These are phyloP conservation scores for Creontiades dilutus DNA, from an alignment of 2,888 invertebrate species.

Conservation along the genomic window DNA sequence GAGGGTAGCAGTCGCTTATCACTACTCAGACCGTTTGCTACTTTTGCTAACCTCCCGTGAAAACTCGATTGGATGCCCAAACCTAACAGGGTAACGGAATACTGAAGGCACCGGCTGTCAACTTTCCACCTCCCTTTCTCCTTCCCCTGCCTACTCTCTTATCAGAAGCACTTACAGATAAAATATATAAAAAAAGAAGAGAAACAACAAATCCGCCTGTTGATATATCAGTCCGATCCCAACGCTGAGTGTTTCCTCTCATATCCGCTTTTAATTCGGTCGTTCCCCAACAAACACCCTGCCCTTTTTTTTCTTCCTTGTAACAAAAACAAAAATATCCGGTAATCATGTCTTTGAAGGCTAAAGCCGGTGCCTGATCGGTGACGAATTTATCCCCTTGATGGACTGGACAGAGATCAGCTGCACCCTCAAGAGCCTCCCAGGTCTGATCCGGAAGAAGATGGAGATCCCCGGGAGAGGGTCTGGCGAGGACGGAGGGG, in stretches of 20 bases:
- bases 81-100: constrained; percentile 4
- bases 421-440: constrained; percentile 72
- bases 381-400: constrained; percentile 29
- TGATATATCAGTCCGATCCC: constrained; percentile 27
- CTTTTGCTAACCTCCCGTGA: constrained; percentile 26
- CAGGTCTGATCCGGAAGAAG: constrained; percentile 72
- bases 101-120: constrained; percentile 53
- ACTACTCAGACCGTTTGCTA: constrained; percentile 65
- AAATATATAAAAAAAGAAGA: background rate
- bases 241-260: background rate
- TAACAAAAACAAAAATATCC: background rate
- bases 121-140: background rate
- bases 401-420: constrained; percentile 74
- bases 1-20: constrained; percentile 61
- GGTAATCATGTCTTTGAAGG: constrained; percentile 24
- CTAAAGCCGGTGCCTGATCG: constrained; percentile 61
- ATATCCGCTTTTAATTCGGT: background rate
- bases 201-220: background rate
- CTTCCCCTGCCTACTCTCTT: constrained; percentile 25
- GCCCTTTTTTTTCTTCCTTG: constrained; percentile 24
- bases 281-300: background rate
- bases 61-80: constrained; percentile 39
- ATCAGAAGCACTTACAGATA: constrained; percentile 25
- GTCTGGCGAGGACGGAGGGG: constrained; percentile 52
- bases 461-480: constrained; percentile 70